phyloP scores from a whole-genome alignment of 2,797 vertebrate genomes.

The Sebastes steindachneri region DNA sequence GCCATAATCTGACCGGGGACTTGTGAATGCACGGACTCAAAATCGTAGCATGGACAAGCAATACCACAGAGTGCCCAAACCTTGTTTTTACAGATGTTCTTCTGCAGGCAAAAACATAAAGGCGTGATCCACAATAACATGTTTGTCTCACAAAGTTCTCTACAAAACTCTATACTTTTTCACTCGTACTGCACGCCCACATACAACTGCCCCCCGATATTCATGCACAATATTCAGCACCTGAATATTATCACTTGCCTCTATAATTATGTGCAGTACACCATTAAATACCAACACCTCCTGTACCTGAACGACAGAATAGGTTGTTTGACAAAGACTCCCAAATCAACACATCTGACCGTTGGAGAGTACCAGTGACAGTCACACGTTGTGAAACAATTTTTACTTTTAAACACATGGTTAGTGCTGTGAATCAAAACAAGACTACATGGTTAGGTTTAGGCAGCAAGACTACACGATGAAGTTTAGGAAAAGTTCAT shows the following conservation, averaged over 20 bases:
- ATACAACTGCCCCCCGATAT: too few relatives aligned
- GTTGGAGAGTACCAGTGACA: neutral
- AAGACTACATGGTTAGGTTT: neutral
- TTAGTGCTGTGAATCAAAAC: neutral
- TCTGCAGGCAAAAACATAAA: neutral
- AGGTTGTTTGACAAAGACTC: neutral
- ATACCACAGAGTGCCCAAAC: neutral
- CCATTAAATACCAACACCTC: too few relatives aligned
- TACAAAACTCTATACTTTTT: too few relatives aligned
- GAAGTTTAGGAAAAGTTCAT: neutral
- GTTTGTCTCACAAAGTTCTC: neutral
- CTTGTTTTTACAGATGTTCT: neutral
- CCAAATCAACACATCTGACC: neutral
- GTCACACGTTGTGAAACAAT: neutral
- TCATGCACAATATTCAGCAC: too few relatives aligned
- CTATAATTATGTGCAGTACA: too few relatives aligned
- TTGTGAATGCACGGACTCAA: neutral
- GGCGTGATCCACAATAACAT: neutral
- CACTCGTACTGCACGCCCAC: too few relatives aligned
- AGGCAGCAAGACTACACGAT: neutral
- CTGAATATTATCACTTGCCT: too few relatives aligned
- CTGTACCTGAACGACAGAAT: too few relatives aligned
- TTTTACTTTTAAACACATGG: neutral
- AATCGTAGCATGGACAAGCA: neutral
- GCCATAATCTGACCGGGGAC: conserved; percentile 23